Evolutionary conservation across 2,888 invertebrate species (phyloP), one percentile per base, ranked within the genome.

Genomic region (Agrochola macilenta): DNA sequence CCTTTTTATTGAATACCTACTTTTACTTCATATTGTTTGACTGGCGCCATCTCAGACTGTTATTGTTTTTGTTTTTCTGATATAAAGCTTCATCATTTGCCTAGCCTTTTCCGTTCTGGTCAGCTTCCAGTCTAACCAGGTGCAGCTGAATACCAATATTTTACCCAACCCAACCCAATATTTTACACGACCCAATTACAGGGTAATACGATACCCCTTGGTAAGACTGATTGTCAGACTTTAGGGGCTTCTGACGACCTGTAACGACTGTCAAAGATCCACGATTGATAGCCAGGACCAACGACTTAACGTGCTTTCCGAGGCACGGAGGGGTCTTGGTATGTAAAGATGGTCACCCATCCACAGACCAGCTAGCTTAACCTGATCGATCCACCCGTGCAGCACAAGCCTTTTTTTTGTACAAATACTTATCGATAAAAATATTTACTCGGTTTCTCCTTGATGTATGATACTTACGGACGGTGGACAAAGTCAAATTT

Each of bases 31-130:
- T 46, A 81, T 75, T 81, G 81, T 78, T 74, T 54, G 70, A 54
- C 54, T 88, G 89, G 88, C 88, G 89, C 87, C 87, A 82, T 57
- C 49, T 46, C 20, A 64, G 70, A 74, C 68, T 75, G 12, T 68
- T 79, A 70, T 81, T 75, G 74, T 83, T 83, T n/a, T 76, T 76
- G 64, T 76, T 87, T 80, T 30, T 60, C 5, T 58, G 9, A 14
- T 9, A 52, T 1, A n/a, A 35, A 66, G 12, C 46, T 30, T 49
- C 12, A 30, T 66, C 4, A 54, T 23, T 0, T 52, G 2, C 5
- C n/a, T 11, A n/a, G 35, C 17, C 5, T 17, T 54, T 68, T n/a
- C 0, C 17, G 2, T n/a, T 58, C 17, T 11, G 20, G 11, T 1
- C 11, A 0, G 49, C n/a, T 35, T 17, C n/a, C 17, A 17, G 35